phyloP scores from a whole-genome alignment of 92 coral and sea anemone species.

The Zoanthus gigantus region DNA sequence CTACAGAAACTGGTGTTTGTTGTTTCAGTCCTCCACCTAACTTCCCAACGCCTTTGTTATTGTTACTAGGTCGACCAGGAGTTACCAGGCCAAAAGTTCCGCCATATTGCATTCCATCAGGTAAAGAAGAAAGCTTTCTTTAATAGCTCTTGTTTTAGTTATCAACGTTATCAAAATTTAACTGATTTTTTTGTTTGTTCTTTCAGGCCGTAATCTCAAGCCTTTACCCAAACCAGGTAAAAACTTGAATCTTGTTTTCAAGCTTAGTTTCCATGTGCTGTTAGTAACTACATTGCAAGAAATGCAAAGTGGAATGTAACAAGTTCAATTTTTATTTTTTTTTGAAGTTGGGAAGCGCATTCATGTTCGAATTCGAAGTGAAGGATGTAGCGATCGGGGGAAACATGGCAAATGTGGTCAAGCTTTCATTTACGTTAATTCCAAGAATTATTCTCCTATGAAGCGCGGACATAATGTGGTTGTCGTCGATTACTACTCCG shows the following conservation, averaged over 20 bases:
- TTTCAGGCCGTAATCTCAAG: neutral
- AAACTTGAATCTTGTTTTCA: neutral
- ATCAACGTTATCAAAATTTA: no score
- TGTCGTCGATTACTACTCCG: constrained; percentile 32
- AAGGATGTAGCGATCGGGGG: constrained; percentile 28
- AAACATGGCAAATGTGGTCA: constrained; percentile 39
- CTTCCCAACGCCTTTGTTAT: neutral
- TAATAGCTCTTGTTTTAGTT: neutral
- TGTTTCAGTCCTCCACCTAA: no score
- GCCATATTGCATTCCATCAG: neutral
- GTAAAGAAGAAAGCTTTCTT: neutral
- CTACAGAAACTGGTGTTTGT: no score
- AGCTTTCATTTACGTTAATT: constrained; percentile 24
- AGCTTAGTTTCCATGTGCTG: neutral
- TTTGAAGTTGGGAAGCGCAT: constrained; percentile 42
- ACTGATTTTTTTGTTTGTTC: neutral
- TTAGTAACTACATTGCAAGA: neutral
- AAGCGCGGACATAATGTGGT: constrained; percentile 47
- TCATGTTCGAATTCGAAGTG: constrained; percentile 43
- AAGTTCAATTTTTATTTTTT: neutral
- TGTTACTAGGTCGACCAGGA: neutral
- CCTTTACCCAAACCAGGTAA: constrained; percentile 31
- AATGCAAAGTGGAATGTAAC: neutral
- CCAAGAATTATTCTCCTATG: constrained; percentile 41
- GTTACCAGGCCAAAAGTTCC: neutral